These are phyloP conservation scores for Cercocebus atys DNA, from an alignment of 2,113 vertebrate genomes.

Conservation along the genomic window DNA sequence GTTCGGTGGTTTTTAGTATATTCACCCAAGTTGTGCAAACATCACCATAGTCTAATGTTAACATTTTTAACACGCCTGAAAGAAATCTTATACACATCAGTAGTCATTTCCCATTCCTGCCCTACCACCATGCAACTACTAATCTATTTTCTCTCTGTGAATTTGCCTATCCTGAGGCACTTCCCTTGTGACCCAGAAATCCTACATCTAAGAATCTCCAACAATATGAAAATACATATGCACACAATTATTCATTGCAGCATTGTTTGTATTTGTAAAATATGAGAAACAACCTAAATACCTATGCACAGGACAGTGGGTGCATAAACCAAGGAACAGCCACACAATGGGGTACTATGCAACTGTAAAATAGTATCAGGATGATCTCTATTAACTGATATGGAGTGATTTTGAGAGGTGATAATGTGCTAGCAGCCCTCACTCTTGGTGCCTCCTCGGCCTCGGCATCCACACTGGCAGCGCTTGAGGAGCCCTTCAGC, in stretches of 20 bases:
- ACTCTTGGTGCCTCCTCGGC: too few species aligned
- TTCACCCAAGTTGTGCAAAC: too few species aligned
- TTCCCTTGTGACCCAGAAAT: too few species aligned
- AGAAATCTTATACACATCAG: neutral
- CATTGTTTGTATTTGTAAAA: neutral
- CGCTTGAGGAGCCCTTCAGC: too few species aligned
- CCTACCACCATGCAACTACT: neutral
- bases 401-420: neutral
- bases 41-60: neutral
- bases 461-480: too few species aligned
- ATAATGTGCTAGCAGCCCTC: too few species aligned
- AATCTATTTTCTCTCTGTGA: too few species aligned
- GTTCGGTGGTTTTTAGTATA: too few species aligned
- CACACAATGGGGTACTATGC: neutral
- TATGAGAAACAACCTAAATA: neutral
- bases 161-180: too few species aligned
- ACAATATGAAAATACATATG: too few species aligned
- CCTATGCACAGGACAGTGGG: neutral
- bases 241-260: too few species aligned
- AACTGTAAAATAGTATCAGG: neutral
- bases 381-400: neutral
- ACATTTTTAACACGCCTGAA: neutral
- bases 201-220: too few species aligned
- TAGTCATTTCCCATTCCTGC: neutral
- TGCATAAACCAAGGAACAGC: neutral